phyloP scores from a whole-genome alignment of 1,140 invertebrate species.

The Pseudomyrmex flavicornis region DNA sequence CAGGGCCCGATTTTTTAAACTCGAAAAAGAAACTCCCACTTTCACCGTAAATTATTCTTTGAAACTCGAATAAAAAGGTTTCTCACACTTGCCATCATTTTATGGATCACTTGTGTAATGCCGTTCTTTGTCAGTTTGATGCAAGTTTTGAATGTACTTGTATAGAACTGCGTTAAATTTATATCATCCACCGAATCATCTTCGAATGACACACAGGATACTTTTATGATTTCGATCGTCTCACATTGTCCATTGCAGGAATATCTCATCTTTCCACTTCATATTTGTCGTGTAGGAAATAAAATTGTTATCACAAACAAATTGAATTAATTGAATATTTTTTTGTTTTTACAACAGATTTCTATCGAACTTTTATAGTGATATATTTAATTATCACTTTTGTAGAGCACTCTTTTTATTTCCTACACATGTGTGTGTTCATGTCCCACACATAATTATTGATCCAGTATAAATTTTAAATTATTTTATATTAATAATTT shows the following conservation, averaged over 20 bases:
- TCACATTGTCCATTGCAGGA: constrained; percentile 64
- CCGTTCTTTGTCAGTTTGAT: constrained; percentile 62
- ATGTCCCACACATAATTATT: constrained; percentile 30
- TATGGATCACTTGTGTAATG: constrained; percentile 72
- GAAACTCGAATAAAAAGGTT: constrained; percentile 36
- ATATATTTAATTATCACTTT: not conserved
- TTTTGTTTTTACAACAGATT: not conserved
- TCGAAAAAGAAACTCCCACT: constrained; percentile 12
- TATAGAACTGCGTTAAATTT: constrained; percentile 64
- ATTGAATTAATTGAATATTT: not conserved
- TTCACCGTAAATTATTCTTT: constrained; percentile 19
- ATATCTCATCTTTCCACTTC: constrained; percentile 52
- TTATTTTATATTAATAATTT: not conserved
- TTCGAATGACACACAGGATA: constrained; percentile 42
- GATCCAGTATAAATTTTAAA: constrained; percentile 33
- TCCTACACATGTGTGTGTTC: constrained; percentile 46
- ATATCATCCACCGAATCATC: constrained; percentile 63
- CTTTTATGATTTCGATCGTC: constrained; percentile 44
- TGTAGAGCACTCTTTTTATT: constrained; percentile 50
- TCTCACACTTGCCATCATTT: constrained; percentile 39
- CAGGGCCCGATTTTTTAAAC: constrained; percentile 31
- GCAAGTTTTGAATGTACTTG: constrained; percentile 73
- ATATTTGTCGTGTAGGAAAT: constrained; percentile 61
- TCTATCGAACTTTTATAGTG: not conserved
- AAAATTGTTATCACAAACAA: constrained; percentile 38